These are phyloP conservation scores for Agonopterix alstromeriana DNA, from an alignment of 2,888 invertebrate genomes.

Conservation along the genomic window DNA sequence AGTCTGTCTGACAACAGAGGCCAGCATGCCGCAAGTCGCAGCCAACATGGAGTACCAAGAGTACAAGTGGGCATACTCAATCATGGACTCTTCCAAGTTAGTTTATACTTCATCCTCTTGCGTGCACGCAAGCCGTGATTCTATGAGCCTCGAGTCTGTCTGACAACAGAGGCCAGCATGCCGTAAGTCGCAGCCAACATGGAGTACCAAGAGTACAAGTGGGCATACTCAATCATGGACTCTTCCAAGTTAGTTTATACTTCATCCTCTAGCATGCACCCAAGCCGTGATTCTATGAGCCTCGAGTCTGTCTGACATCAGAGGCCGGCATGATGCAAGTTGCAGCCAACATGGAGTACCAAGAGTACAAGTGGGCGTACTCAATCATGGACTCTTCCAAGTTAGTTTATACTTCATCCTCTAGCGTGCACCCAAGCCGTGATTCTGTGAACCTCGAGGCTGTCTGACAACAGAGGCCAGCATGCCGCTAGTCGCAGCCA, in stretches of 20 bases:
- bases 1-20: conserved; percentile 10
- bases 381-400: conserved; percentile 97
- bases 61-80: conserved; percentile 93
- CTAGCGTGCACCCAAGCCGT: neutral
- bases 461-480: conserved; percentile 14
- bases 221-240: conserved; percentile 98
- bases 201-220: conserved; percentile 82
- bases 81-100: conserved; percentile 95
- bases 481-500: conserved; percentile 73
- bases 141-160: neutral
- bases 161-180: conserved; percentile 34
- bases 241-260: conserved; percentile 81
- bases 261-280: neutral
- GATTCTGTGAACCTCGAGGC: neutral
- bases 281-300: conserved; percentile 1
- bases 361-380: conserved; percentile 91
- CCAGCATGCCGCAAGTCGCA: conserved; percentile 67
- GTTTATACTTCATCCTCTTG: conserved; percentile 2
- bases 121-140: conserved; percentile 1
- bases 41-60: conserved; percentile 78
- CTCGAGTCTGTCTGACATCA: conserved; percentile 5
- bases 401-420: conserved; percentile 27
- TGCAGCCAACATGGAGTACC: conserved; percentile 74
- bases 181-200: conserved; percentile 72
- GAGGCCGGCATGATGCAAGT: conserved; percentile 61